Evolutionary conservation across 2,888 invertebrate genomes (phyloP).

Genomic region (Cerastis leucographa): DNA sequence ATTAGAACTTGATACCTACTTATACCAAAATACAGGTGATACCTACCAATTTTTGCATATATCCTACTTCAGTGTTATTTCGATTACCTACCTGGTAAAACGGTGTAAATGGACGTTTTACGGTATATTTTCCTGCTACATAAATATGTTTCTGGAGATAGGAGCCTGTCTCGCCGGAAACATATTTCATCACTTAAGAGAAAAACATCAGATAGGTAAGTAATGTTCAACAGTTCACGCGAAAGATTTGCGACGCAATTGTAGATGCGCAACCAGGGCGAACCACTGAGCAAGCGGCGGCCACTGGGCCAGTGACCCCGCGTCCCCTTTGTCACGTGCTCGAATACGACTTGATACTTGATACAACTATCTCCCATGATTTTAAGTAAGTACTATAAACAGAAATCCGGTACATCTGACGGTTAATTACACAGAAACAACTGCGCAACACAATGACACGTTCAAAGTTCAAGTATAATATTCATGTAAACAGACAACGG

Average conservation of each 20-base stretch:
- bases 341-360: constrained; percentile 1
- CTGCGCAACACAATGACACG: neutral
- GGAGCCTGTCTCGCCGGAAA: no score
- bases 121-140: neutral
- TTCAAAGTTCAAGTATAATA: neutral
- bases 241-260: constrained; percentile 32
- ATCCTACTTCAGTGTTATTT: neutral
- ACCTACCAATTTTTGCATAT: neutral
- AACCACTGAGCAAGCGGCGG: neutral
- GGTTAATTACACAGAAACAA: constrained; percentile 13
- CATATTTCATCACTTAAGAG: no score
- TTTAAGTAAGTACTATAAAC: neutral
- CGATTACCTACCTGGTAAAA: neutral
- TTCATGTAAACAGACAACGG: neutral
- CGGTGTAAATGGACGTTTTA: neutral
- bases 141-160: neutral
- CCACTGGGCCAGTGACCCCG: constrained; percentile 49
- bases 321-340: constrained; percentile 26
- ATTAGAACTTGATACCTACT: neutral
- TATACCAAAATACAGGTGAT: neutral
- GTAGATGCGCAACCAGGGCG: neutral
- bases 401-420: constrained; percentile 1
- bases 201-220: neutral
- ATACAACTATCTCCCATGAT: constrained; percentile 1
- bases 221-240: neutral